phyloP scores from a whole-genome alignment of 2,888 invertebrate genomes.

The Adineta ricciae region DNA sequence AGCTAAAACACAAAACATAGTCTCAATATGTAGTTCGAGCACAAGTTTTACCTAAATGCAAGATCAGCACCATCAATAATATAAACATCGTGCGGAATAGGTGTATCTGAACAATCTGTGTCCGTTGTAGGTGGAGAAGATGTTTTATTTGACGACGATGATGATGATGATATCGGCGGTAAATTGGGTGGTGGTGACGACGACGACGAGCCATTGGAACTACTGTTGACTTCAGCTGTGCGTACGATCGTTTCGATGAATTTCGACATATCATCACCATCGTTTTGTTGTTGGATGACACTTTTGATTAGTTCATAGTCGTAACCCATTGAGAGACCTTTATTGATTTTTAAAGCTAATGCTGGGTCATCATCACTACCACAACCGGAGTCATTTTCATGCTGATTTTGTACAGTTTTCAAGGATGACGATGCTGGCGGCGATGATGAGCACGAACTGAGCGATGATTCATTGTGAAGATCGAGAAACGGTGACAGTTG shows the following conservation, averaged over 20 bases:
- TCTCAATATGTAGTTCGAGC: too few relatives aligned
- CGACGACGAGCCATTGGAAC: background rate
- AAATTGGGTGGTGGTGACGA: background rate
- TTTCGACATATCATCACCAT: constrained; percentile 12
- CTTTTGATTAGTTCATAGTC: constrained; percentile 14
- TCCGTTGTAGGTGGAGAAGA: background rate
- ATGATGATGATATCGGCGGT: too few relatives aligned
- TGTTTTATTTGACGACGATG: background rate
- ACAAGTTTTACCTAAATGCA: background rate
- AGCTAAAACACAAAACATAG: background rate
- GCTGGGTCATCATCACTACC: background rate
- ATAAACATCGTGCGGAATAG: constrained; percentile 12
- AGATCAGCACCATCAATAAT: constrained; percentile 14
- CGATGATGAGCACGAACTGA: background rate
- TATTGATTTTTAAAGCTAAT: constrained; percentile 16
- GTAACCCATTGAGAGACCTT: constrained; percentile 20
- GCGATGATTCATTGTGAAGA: background rate
- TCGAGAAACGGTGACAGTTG: background rate
- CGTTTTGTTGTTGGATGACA: constrained; percentile 1
- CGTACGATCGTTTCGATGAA: constrained; percentile 4
- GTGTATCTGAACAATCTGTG: background rate
- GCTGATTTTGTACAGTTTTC: background rate
- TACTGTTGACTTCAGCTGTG: background rate
- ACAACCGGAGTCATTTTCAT: background rate
- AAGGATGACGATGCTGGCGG: background rate